These are phyloP conservation scores for Rutilus rutilus DNA, from an alignment of 2,113 vertebrate species.

Conservation along the genomic window DNA sequence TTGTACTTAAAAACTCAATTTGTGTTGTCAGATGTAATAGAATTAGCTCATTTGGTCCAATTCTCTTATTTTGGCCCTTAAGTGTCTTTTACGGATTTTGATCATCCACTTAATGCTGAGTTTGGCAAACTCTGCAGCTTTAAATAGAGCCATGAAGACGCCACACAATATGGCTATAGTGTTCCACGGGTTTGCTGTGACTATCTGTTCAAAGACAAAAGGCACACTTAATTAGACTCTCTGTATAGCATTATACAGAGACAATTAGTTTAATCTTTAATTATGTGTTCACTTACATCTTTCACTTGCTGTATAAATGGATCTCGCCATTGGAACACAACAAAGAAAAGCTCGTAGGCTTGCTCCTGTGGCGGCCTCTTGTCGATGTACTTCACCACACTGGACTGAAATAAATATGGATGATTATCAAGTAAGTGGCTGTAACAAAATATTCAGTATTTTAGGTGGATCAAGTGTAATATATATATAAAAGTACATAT, in stretches of 20 bases:
- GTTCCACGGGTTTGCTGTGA: slow-evolving; percentile 96
- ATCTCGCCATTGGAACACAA: slow-evolving; percentile 96
- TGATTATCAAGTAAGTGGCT: neutral
- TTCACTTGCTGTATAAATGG: slow-evolving; percentile 92
- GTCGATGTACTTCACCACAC: slow-evolving; percentile 94
- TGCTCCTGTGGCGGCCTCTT: slow-evolving; percentile 71
- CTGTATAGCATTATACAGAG: neutral
- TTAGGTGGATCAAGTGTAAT: neutral
- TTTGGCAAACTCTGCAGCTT: slow-evolving; percentile 95
- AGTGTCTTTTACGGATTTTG: slow-evolving; percentile 87
- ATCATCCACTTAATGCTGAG: slow-evolving; percentile 94
- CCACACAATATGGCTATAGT: slow-evolving; percentile 92
- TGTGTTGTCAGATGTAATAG: neutral
- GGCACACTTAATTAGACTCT: neutral
- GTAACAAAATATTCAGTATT: neutral
- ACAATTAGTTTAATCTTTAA: neutral
- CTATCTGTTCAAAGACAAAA: slow-evolving; percentile 79
- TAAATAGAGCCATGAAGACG: slow-evolving; percentile 95
- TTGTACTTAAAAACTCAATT: neutral
- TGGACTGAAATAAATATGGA: slow-evolving; percentile 76
- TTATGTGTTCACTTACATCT: slow-evolving; percentile 77
- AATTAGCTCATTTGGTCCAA: slow-evolving; percentile 81
- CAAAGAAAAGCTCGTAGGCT: slow-evolving; percentile 89
- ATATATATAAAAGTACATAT: neutral
- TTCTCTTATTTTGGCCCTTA: slow-evolving; percentile 81